Percentiles rank a stretch among this genome's conserved stretches.
These are phyloP conservation scores for Gnathonemus longibarbis DNA, from an alignment of 2,113 vertebrate genomes.

Conservation along the genomic window DNA sequence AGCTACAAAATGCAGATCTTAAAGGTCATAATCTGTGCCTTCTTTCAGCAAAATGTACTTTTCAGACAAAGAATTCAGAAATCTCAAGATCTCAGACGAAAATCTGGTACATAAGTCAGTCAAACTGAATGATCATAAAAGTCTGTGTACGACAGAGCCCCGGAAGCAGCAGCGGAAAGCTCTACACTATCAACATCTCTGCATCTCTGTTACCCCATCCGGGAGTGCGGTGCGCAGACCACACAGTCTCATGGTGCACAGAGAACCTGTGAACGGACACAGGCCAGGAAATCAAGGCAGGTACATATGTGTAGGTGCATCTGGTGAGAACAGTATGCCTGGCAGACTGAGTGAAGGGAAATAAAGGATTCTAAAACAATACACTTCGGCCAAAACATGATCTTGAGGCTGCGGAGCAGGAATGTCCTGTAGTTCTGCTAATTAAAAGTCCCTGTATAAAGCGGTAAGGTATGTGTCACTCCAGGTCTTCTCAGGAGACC, in stretches of 20 bases:
- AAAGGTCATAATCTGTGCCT: background rate
- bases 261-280: background rate
- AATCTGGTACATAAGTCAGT: background rate
- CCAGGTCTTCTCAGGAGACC: background rate
- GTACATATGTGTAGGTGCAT: background rate
- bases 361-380: background rate
- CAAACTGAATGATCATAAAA: background rate
- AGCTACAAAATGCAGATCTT: background rate
- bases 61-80: background rate
- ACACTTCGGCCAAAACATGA: background rate
- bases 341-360: background rate
- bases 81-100: background rate
- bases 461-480: background rate
- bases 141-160: background rate
- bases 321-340: background rate
- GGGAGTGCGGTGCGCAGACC: background rate
- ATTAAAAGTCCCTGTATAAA: background rate
- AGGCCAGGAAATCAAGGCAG: background rate
- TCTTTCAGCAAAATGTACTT: background rate
- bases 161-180: background rate
- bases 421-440: background rate
- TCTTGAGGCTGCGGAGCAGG: background rate
- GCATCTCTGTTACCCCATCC: background rate
- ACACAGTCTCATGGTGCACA: background rate
- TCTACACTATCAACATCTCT: background rate